These are phyloP conservation scores for Ennomos quercinarius DNA, from an alignment of 2,888 invertebrate genomes.

Conservation along the genomic window DNA sequence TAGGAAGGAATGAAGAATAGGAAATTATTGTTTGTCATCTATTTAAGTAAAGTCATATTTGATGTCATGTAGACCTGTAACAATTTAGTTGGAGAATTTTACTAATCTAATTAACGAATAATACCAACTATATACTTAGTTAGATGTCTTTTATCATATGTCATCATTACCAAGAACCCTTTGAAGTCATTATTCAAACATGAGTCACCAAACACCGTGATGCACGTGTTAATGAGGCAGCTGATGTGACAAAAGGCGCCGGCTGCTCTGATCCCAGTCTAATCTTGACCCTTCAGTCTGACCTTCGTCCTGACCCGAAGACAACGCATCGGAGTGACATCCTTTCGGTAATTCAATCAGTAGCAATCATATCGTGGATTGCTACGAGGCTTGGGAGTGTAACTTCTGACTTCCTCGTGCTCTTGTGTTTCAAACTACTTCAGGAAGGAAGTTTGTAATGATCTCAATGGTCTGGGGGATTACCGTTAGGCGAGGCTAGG, in stretches of 20 bases:
- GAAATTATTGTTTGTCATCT: no score
- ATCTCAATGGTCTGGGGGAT: no score
- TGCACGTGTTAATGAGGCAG: slow-evolving; percentile 64
- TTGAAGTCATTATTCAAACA: slow-evolving; percentile 23
- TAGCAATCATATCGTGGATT: slow-evolving; percentile 21
- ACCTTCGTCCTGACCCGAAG: slow-evolving; percentile 51
- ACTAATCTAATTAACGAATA: no score
- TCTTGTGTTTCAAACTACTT: slow-evolving; percentile 1
- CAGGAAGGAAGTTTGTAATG: slow-evolving; percentile 22
- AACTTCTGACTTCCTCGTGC: slow-evolving; percentile 48
- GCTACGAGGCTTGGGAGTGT: slow-evolving; percentile 11
- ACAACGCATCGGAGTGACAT: slow-evolving; percentile 55
- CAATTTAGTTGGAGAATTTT: no score
- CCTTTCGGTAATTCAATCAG: slow-evolving; percentile 76
- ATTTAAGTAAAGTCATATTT: no score
- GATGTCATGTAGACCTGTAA: no score
- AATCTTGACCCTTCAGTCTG: slow-evolving; percentile 34
- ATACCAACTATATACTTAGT: no score
- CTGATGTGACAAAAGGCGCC: slow-evolving; percentile 62
- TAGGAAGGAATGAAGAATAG: no score
- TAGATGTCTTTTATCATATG: neutral
- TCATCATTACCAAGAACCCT: slow-evolving; percentile 1
- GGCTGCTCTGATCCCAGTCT: slow-evolving; percentile 39
- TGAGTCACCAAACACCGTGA: slow-evolving; percentile 55
- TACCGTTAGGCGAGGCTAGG: no score